Percentiles rank a stretch among this genome's conserved stretches.
Evolutionary conservation across 2,797 vertebrate species (phyloP).

Genomic region (Alosa sapidissima): DNA sequence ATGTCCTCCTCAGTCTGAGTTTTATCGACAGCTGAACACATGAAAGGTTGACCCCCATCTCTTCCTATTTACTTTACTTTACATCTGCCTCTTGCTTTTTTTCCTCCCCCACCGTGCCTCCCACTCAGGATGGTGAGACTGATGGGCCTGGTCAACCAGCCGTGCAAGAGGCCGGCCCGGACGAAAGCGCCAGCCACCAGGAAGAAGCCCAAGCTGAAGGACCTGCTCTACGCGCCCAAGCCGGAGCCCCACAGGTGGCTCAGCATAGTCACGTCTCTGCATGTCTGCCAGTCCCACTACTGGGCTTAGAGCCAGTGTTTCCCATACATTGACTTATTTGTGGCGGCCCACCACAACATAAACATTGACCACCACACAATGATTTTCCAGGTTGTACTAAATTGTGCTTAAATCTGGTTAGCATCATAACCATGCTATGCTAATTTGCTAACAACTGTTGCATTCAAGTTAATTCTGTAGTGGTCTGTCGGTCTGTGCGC

Average conservation of each 20-base stretch:
- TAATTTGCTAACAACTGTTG: too few relatives aligned
- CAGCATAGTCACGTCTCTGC: slow-evolving; percentile 57
- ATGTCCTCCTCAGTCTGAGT: neutral
- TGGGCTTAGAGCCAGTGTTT: neutral
- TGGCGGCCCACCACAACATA: too few relatives aligned
- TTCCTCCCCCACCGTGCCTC: neutral
- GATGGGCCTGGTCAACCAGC: slow-evolving; percentile 90
- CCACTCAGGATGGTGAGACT: slow-evolving; percentile 82
- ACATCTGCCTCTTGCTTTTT: slow-evolving; percentile 23
- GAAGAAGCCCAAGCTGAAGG: slow-evolving; percentile 92
- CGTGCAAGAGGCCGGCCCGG: slow-evolving; percentile 87
- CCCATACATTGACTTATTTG: too few relatives aligned
- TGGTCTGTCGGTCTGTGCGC: neutral
- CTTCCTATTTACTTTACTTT: slow-evolving; percentile 28
- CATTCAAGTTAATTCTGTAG: too few relatives aligned
- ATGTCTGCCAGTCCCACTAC: slow-evolving; percentile 43
- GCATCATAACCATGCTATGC: too few relatives aligned
- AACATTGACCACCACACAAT: too few relatives aligned
- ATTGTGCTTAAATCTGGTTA: too few relatives aligned
- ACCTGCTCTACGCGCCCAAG: slow-evolving; percentile 81
- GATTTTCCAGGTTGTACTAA: too few relatives aligned
- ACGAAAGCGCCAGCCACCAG: slow-evolving; percentile 81
- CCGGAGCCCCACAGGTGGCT: slow-evolving; percentile 81
- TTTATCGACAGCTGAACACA: neutral
- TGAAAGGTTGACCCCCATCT: neutral